Percentiles rank a stretch among this genome's conserved stretches.
These are phyloP conservation scores for Platycnemis pennipes DNA, from an alignment of 2,888 invertebrate genomes.

Conservation along the genomic window DNA sequence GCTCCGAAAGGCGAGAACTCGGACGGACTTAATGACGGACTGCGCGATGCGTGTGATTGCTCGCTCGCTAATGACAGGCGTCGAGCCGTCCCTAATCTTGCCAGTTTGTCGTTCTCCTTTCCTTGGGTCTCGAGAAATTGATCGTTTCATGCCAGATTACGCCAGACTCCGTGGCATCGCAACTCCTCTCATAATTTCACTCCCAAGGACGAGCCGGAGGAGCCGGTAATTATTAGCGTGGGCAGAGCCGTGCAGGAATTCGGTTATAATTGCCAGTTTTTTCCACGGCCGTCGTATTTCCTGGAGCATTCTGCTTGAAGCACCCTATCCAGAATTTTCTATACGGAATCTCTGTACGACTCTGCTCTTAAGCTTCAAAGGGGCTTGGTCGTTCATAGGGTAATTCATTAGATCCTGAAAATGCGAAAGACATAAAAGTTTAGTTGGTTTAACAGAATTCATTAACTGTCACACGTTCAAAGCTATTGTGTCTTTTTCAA, in stretches of 20 bases:
- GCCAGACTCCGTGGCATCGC: neutral
- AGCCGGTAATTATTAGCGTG: neutral
- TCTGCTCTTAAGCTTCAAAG: too few relatives aligned
- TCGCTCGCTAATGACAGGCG: conserved; percentile 27
- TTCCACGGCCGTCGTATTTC: neutral
- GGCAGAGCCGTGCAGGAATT: conserved; percentile 14
- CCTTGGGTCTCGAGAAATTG: neutral
- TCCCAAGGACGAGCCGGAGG: neutral
- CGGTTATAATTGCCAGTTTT: neutral
- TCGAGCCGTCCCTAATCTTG: conserved; percentile 43
- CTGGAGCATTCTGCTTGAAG: neutral
- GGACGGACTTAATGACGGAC: conserved; percentile 23
- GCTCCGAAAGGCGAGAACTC: conserved; percentile 35
- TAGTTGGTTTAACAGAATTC: too few relatives aligned
- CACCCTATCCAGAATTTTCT: too few relatives aligned
- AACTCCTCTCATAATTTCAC: neutral
- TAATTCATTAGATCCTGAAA: too few relatives aligned
- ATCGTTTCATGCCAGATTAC: conserved; percentile 33
- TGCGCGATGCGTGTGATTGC: neutral
- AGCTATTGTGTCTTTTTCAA: too few relatives aligned
- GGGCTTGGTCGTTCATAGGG: too few relatives aligned
- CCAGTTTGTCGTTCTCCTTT: conserved; percentile 58
- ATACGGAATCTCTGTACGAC: too few relatives aligned
- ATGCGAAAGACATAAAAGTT: too few relatives aligned
- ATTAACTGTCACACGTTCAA: too few relatives aligned